Evolutionary conservation across 2,113 vertebrate genomes (phyloP), one percentile per base, ranked within the genome.

Genomic region (Phalacrocorax pelagicus): DNA sequence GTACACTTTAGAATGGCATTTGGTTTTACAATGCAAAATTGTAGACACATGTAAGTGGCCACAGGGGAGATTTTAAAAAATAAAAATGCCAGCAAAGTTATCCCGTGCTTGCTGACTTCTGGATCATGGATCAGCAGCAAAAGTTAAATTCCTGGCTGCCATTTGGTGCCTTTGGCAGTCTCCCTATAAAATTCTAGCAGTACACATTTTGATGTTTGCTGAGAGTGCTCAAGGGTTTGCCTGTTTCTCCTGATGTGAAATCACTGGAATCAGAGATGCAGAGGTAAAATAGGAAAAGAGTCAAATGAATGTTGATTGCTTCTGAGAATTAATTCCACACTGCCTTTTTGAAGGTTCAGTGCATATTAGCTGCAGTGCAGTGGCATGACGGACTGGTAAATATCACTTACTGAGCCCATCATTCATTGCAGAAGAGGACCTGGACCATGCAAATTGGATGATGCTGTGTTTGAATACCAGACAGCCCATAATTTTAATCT

Each of bases 371-470:
- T 90, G 92, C 89, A 97, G 70, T 89, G 83, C 94, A 80, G 81
- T 80, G 92, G 66, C 96, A 95, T 87, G 92, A 96, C 5, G 10
- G 86, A 69, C 86, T 72, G 91, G 88, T 91, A 92, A 96, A 94
- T 95, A 95, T 89, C 92, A 80, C 54, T 92, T 92, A 86, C 78
- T 1, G 40, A 94, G 89, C 89, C 93, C 92, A 93, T 95, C 89
- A 88, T 80, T 96, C 96, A 92, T 62, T 80, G 93, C 5, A 5
- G 92, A 77, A 94, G 81, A 92, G 89, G 93, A 96, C 86, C 49
- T 83, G 89, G 94, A 94, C 95, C 92, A 94, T 94, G 95, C 91
- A 97, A 96, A 97, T 97, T 93, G 81, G 93, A 93, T 94, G 94
- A 95, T 92, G 81, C 73, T 95, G 87, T 94, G 81, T 94, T 97